Conservation (phyloP, 1,140 invertebrate genomes). For the Drosophila bipectinata region DNA sequence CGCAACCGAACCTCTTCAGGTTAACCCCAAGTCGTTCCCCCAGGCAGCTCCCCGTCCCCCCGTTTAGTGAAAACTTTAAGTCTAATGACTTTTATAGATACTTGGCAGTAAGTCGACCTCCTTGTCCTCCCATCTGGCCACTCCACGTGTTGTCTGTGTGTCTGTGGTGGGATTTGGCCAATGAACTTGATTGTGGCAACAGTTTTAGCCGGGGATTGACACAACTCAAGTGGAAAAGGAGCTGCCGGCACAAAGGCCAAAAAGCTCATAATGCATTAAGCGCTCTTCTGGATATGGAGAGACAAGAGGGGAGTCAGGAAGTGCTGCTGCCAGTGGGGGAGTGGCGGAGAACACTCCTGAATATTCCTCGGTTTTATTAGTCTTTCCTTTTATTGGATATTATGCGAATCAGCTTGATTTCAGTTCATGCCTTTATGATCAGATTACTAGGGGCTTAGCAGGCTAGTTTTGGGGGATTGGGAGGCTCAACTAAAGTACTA, state of each 20-base stretch:
- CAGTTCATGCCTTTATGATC: constrained; percentile 32
- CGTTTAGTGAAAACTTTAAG: constrained; percentile 56
- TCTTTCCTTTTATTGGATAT: constrained; percentile 18
- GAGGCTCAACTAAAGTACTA: no score
- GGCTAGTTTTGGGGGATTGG: not conserved
- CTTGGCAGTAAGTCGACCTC: constrained; percentile 36
- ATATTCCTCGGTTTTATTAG: constrained; percentile 47
- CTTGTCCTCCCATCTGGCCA: not conserved
- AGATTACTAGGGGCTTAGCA: constrained; percentile 22
- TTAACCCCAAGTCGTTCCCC: constrained; percentile 58
- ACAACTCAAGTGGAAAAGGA: constrained; percentile 52
- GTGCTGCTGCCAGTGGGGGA: not conserved
- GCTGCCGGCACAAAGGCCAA: constrained; percentile 38
- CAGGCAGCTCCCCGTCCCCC: constrained; percentile 16
- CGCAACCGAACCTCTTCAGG: constrained; percentile 38
- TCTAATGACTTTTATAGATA: constrained; percentile 70
- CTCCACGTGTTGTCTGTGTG: constrained; percentile 9
- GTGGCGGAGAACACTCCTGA: not conserved
- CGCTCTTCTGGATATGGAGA: not conserved
- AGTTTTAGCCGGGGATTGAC: constrained; percentile 56
- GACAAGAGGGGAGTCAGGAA: constrained; percentile 2
- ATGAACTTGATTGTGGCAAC: constrained; percentile 64
- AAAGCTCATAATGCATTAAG: constrained; percentile 58
- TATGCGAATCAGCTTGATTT: constrained; percentile 15
- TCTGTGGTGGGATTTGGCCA: constrained; percentile 42